phyloP scores from a whole-genome alignment of 2,797 vertebrate species.

The Ambastaia sidthimunki region DNA sequence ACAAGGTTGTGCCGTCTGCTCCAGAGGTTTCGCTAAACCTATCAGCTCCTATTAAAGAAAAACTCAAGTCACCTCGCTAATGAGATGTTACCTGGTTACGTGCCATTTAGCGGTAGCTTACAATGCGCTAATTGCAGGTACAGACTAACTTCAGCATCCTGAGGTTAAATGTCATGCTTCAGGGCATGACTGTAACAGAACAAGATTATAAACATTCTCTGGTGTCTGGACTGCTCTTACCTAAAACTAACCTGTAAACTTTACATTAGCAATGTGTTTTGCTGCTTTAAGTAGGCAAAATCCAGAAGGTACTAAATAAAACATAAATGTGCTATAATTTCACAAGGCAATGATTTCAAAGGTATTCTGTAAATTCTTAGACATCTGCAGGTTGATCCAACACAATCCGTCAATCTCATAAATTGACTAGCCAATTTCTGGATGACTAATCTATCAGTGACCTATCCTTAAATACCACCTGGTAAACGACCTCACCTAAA shows the following conservation, averaged over 20 bases:
- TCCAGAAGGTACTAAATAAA: too few species aligned
- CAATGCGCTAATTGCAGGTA: background rate
- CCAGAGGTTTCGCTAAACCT: background rate
- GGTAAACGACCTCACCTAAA: background rate
- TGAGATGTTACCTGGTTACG: constrained; percentile 21
- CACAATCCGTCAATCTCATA: background rate
- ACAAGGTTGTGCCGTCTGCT: background rate
- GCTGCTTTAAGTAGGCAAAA: background rate
- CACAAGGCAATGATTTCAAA: too few species aligned
- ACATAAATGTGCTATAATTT: too few species aligned
- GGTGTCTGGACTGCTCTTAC: background rate
- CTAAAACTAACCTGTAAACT: background rate
- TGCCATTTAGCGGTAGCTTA: constrained; percentile 9
- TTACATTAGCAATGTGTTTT: background rate
- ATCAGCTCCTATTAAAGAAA: background rate
- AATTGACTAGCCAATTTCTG: too few species aligned
- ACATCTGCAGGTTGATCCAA: too few species aligned
- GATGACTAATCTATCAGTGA: too few species aligned
- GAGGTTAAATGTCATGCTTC: background rate
- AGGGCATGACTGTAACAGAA: background rate
- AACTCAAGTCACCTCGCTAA: constrained; percentile 17
- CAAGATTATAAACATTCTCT: background rate
- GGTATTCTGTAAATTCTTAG: too few species aligned
- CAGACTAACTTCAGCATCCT: background rate
- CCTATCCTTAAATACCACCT: background rate